Evolutionary conservation across 2,113 vertebrate species (phyloP).

Genomic region (Pseudorhombus dupliciocellatus): DNA sequence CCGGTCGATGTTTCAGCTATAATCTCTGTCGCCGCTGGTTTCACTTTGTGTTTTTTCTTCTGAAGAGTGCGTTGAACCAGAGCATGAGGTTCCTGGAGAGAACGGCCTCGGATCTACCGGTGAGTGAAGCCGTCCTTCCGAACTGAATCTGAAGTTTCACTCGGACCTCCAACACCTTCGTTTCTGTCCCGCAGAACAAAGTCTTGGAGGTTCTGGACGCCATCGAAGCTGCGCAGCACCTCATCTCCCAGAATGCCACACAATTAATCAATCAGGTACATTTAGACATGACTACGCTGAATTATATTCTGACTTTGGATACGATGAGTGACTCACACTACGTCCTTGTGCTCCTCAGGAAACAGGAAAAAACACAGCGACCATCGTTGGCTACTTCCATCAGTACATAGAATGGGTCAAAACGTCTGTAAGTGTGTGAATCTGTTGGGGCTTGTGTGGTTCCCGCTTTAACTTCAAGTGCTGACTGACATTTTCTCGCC

Average conservation of each 20-base stretch:
- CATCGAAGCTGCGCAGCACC: slow-evolving; percentile 86
- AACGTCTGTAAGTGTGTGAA: slow-evolving; percentile 85
- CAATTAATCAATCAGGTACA: slow-evolving; percentile 84
- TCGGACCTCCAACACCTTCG: accelerated
- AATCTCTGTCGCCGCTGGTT: slow-evolving; percentile 7
- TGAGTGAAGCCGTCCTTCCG: slow-evolving; percentile 68
- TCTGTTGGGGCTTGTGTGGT: neutral
- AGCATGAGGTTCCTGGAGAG: slow-evolving; percentile 85
- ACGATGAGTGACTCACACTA: neutral
- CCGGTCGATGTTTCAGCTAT: neutral
- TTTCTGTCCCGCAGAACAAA: slow-evolving; percentile 79
- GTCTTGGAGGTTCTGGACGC: slow-evolving; percentile 78
- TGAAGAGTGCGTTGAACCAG: slow-evolving; percentile 83
- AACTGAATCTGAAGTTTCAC: neutral
- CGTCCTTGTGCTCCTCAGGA: slow-evolving; percentile 79
- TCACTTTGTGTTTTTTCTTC: slow-evolving; percentile 5
- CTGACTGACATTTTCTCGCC: neutral
- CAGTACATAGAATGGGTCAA: slow-evolving; percentile 90
- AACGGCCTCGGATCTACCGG: slow-evolving; percentile 82
- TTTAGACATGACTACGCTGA: neutral
- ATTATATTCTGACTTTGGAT: neutral
- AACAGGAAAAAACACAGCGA: slow-evolving; percentile 84
- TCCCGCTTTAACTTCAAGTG: neutral
- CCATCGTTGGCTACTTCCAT: slow-evolving; percentile 87
- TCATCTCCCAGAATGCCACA: slow-evolving; percentile 86